A percentile compares a stretch with the other conserved stretches of the same genome.
Evolutionary conservation across 2,797 vertebrate species (phyloP).

Genomic region (Sebastes hubbsi): DNA sequence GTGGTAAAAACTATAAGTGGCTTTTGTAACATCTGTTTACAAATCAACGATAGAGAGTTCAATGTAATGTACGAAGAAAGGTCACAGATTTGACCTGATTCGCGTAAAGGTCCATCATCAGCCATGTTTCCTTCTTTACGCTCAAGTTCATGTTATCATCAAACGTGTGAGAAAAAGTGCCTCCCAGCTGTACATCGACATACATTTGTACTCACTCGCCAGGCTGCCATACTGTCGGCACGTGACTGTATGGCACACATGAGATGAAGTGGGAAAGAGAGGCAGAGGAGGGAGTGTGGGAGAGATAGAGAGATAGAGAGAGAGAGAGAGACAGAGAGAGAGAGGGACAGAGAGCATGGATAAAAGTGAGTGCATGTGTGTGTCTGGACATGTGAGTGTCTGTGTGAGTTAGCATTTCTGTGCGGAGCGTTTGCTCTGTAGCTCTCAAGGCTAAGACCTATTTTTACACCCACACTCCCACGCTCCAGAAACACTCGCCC

Average conservation of each 20-base stretch:
- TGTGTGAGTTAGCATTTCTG: constrained; percentile 43
- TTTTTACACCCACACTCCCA: constrained; percentile 45
- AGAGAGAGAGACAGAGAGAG: background rate
- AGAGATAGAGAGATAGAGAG: background rate
- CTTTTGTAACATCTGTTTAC: background rate
- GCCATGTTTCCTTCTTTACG: background rate
- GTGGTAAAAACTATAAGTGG: background rate
- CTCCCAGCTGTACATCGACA: background rate
- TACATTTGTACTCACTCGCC: background rate
- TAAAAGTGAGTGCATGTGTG: constrained; percentile 42
- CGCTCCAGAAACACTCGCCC: constrained; percentile 25
- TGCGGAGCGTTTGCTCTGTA: constrained; percentile 18
- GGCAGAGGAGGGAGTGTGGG: background rate
- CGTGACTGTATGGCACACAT: constrained; percentile 26
- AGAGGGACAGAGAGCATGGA: constrained; percentile 36
- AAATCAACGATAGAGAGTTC: background rate
- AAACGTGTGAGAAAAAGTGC: background rate
- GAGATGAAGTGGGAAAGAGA: constrained; percentile 1
- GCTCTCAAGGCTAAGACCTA: constrained; percentile 50
- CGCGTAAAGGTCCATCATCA: background rate
- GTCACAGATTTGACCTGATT: too few relatives aligned
- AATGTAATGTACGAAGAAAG: too few relatives aligned
- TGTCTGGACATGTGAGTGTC: constrained; percentile 58
- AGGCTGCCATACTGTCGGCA: constrained; percentile 14
- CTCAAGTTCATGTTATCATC: background rate